Evolutionary conservation across 64 coral and sea anemone species (phyloP).

Genomic region (Acropora tenuis): DNA sequence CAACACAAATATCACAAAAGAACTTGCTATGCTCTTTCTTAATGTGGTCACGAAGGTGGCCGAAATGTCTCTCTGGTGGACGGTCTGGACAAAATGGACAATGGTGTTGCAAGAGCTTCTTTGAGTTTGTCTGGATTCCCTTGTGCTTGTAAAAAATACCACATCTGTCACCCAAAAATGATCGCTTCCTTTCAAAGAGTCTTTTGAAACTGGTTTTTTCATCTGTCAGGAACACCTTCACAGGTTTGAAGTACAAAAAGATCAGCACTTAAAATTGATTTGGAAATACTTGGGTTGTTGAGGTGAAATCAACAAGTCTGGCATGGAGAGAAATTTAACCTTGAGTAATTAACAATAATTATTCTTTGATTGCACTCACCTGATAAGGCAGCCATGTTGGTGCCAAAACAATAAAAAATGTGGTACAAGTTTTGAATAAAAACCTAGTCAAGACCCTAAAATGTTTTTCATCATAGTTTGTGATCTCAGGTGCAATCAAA

Average conservation of each 20-base stretch:
- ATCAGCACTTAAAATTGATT: background rate
- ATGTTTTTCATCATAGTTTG: too few species aligned
- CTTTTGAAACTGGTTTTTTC: slow-evolving; percentile 26
- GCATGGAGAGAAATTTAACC: too few species aligned
- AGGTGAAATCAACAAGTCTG: background rate
- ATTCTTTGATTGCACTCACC: too few species aligned
- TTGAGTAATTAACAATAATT: too few species aligned
- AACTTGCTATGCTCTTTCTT: slow-evolving; percentile 63
- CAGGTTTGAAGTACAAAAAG: background rate
- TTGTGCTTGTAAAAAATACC: slow-evolving; percentile 63
- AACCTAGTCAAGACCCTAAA: too few species aligned
- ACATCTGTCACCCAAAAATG: slow-evolving; percentile 27
- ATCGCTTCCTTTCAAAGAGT: slow-evolving; percentile 14
- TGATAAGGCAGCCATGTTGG: too few species aligned
- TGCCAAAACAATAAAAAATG: too few species aligned
- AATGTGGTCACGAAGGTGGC: slow-evolving; percentile 73
- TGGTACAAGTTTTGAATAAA: too few species aligned
- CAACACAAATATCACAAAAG: slow-evolving; percentile 86
- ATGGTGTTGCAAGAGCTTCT: slow-evolving; percentile 77
- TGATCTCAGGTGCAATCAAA: too few species aligned
- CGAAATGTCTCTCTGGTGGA: slow-evolving; percentile 37
- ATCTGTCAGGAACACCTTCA: slow-evolving; percentile 65
- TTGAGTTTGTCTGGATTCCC: slow-evolving; percentile 72
- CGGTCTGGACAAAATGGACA: slow-evolving; percentile 68
- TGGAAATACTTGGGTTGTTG: background rate